Conservation (phyloP, 1,140 invertebrate genomes). For the Wiebesia pumilae region DNA sequence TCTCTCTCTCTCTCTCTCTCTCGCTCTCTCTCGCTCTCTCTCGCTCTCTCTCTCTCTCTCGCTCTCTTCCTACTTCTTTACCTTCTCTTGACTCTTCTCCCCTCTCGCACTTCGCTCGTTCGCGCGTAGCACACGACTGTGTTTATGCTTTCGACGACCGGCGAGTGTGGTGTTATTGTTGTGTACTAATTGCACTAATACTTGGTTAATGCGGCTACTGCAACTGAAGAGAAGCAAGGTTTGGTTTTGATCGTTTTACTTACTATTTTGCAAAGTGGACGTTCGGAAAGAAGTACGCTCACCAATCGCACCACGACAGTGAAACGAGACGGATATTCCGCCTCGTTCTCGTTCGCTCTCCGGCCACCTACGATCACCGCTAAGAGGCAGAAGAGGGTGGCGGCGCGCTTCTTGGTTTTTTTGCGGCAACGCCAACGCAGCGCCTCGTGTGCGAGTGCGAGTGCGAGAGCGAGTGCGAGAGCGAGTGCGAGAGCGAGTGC, state of each 20-base stretch:
- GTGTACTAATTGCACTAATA: no score
- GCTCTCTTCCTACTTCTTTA: background rate
- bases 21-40: background rate
- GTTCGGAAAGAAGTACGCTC: background rate
- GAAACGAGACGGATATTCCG: no score
- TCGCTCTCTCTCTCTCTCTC: background rate
- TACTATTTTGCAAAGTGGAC: background rate
- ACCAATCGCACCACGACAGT: no score
- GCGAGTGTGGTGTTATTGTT: constrained; percentile 8
- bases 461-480: no score
- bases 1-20: constrained; percentile 28
- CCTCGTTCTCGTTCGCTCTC: no score
- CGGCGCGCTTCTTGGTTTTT: no score
- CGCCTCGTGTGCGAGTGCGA: no score
- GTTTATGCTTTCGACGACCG: background rate
- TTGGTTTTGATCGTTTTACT: constrained; percentile 12
- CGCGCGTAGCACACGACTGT: background rate
- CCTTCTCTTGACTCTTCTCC: no score
- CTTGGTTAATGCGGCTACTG: constrained; percentile 23
- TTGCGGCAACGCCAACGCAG: no score
- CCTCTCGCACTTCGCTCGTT: background rate
- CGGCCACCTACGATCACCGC: no score
- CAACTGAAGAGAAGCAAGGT: constrained; percentile 21
- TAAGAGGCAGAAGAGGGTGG: background rate
- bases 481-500: no score